Conservation (phyloP, 2,888 invertebrate species). For the Tuta absoluta region DNA sequence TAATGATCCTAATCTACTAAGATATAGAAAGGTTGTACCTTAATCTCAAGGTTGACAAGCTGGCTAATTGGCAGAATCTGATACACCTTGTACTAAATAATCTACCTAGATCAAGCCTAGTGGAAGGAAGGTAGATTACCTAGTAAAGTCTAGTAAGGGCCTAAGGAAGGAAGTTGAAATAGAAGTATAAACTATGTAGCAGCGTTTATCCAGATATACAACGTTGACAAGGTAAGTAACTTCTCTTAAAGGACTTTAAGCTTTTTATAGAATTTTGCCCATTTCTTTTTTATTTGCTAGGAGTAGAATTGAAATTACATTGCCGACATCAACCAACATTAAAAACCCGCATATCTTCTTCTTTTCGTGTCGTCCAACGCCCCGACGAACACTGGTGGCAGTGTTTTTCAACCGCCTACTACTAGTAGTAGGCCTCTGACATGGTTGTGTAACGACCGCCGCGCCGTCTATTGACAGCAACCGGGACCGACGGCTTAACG, state of each 20-base stretch:
- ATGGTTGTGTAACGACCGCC: too few species aligned
- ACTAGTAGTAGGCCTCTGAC: too few species aligned
- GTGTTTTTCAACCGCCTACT: too few species aligned
- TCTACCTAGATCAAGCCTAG: neutral
- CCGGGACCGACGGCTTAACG: too few species aligned
- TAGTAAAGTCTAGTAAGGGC: neutral
- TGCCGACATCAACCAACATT: too few species aligned
- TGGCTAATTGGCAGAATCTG: neutral
- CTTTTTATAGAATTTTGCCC: too few species aligned
- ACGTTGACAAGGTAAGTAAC: neutral
- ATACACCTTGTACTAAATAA: slow-evolving; percentile 16
- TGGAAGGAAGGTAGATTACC: slow-evolving; percentile 7
- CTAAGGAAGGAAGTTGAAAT: slow-evolving; percentile 8
- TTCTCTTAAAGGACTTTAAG: neutral
- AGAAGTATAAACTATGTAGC: neutral
- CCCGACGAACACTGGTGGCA: too few species aligned
- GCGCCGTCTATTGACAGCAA: too few species aligned
- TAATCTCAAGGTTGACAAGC: slow-evolving; percentile 9
- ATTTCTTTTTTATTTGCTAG: too few species aligned
- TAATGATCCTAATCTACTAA: neutral
- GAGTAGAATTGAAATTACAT: too few species aligned
- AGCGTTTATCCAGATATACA: neutral
- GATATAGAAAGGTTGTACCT: neutral
- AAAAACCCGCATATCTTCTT: too few species aligned
- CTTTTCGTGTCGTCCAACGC: too few species aligned